Base-by-base conservation (phyloP, 2,113 vertebrate species). In the Platichthys stellatus region DNA sequence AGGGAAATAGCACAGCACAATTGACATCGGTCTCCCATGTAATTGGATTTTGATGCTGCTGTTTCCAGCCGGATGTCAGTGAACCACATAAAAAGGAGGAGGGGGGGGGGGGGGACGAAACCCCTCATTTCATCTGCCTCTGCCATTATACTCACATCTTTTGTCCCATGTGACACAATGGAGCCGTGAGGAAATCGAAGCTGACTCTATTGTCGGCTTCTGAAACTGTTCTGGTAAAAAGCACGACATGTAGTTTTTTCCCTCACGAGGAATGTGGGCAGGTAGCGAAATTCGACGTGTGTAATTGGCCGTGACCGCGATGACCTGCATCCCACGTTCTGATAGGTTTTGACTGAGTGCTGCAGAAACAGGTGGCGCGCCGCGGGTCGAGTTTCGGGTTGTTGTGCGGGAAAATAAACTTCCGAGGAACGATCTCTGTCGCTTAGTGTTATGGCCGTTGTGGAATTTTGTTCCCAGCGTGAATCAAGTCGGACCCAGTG, bases 21-120 rank as follows among this genome's bases (percentile, higher is more conserved):
- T 85, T 56, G 72, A 86, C 78, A 63, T 2, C 0, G 56, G 47
- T 73, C 60, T 74, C 14, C 59, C 64, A 26, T 81, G 74, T 86
- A 84, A 87, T 78, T 82, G 84, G 86, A 87, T 89, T 92, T 81
- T 28, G 43, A 84, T 59, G 71, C 72, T 62, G 47, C 60, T 12
- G 18, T 80, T 88, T 79, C 38, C 59, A 66, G 49, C 21, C 31
- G 10, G 43, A 61, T 66, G 51, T 3, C 12, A 63, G 60, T 35
- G 54, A 76, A 69, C 67, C 72, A 72, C 69, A 60, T 63, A 71
- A 74, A 56, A 67, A 11, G 69, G 15, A 80, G 78, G 17, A 1
- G 24, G 24, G 26, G 26, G 26, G 26, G 3, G 26, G 26, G 26
- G 4, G 74, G 63, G 80, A 75, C 66, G 21, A 76, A 85, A 75